These are phyloP conservation scores for Clepsis dumicolana DNA, from an alignment of 2,888 invertebrate genomes.

Conservation along the genomic window DNA sequence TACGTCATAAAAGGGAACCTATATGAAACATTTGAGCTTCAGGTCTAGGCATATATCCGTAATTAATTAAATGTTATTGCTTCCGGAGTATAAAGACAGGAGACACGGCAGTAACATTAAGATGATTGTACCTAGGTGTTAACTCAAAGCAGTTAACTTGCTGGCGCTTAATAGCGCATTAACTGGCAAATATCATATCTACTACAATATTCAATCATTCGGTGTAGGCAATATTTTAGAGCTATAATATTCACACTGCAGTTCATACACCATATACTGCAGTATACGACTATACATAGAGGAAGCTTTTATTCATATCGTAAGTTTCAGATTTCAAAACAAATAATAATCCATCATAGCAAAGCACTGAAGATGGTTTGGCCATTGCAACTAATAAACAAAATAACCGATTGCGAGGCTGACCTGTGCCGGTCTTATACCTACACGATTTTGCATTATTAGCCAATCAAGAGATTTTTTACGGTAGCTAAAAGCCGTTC, in stretches of 20 bases:
- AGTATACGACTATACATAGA: no score
- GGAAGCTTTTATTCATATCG: no score
- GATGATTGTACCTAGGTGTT: background rate
- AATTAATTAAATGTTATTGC: background rate
- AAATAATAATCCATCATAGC: no score
- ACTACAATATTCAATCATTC: no score
- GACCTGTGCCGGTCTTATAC: slow-evolving; percentile 3
- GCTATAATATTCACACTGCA: no score
- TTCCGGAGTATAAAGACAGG: background rate
- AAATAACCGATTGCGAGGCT: background rate
- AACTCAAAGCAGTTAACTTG: background rate
- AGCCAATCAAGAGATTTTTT: slow-evolving; percentile 30
- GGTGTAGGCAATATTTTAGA: no score
- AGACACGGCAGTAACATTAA: background rate
- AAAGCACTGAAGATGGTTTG: no score
- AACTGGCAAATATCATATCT: background rate
- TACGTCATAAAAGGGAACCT: no score
- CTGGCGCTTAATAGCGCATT: background rate
- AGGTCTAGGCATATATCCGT: background rate
- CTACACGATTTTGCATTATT: slow-evolving; percentile 26
- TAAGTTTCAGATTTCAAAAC: no score
- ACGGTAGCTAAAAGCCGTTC: slow-evolving; percentile 31
- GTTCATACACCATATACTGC: no score
- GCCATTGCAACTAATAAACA: slow-evolving; percentile 11
- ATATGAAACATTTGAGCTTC: no score